Percentiles rank a stretch among this genome's conserved stretches.
These are phyloP conservation scores for Boloria euphrosyne DNA, from an alignment of 2,888 invertebrate species.

Conservation along the genomic window DNA sequence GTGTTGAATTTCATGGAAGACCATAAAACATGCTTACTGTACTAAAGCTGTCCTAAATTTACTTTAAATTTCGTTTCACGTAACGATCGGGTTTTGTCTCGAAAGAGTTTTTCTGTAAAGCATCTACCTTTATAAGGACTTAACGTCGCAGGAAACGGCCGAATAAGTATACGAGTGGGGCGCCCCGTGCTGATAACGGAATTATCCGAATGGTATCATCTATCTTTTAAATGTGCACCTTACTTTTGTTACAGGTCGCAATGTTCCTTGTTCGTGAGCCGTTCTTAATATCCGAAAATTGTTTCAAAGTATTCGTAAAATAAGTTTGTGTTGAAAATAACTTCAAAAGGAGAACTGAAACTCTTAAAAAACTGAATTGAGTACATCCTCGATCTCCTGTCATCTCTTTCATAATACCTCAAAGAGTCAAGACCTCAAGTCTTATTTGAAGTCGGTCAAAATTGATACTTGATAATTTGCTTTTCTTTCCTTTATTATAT, in stretches of 20 bases:
- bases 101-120: constrained; percentile 73
- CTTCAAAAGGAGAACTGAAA: too few relatives aligned
- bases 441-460: too few relatives aligned
- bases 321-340: too few relatives aligned
- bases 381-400: too few relatives aligned
- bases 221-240: constrained; percentile 85
- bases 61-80: constrained; percentile 16
- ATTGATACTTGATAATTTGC: too few relatives aligned
- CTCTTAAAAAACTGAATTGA: too few relatives aligned
- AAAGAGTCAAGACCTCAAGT: too few relatives aligned
- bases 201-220: constrained; percentile 85
- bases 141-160: constrained; percentile 77
- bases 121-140: constrained; percentile 78
- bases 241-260: constrained; percentile 67
- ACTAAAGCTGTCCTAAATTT: constrained; percentile 6
- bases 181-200: constrained; percentile 84
- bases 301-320: constrained; percentile 17
- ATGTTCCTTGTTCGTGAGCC: constrained; percentile 39
- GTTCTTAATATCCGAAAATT: constrained; percentile 30
- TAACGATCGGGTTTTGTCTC: constrained; percentile 67
- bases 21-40: not conserved
- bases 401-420: too few relatives aligned
- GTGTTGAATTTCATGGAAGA: not conserved
- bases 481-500: too few relatives aligned
- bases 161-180: constrained; percentile 76